A percentile compares a stretch with the other conserved stretches of the same genome.
phyloP scores from a whole-genome alignment of 2,797 vertebrate genomes.

The Babyrousa celebensis region DNA sequence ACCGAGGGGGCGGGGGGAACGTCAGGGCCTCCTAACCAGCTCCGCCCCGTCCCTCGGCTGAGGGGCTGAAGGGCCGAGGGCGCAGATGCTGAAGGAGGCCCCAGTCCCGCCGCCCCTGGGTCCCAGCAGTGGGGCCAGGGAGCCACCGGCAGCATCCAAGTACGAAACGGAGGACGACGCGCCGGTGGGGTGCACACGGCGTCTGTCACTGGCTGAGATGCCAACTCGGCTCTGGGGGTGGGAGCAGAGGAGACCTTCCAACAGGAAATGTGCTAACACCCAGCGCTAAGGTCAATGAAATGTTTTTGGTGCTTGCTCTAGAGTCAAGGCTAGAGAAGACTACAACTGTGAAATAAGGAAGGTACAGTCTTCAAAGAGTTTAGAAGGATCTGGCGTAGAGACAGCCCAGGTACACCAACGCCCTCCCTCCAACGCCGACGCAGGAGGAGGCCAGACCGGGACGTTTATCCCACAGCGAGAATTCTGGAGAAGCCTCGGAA shows the following conservation, averaged over 20 bases:
- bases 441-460: no score
- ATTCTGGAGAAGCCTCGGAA: not conserved
- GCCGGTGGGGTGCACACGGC: no score
- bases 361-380: not conserved
- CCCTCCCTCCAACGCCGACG: not conserved
- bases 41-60: not conserved
- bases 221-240: not conserved
- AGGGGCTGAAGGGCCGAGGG: no score
- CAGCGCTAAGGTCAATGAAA: not conserved
- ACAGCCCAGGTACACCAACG: not conserved
- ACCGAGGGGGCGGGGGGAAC: not conserved
- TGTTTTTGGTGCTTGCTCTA: not conserved
- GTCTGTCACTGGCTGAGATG: not conserved
- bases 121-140: no score
- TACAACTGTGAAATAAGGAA: not conserved
- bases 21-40: not conserved
- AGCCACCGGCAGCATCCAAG: no score
- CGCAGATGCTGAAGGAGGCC: not conserved
- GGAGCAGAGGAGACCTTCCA: not conserved
- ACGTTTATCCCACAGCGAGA: not conserved
- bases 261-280: not conserved
- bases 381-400: not conserved
- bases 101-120: rapidly evolving
- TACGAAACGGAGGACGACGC: rapidly evolving
- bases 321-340: not conserved